Conservation (phyloP, 2,797 vertebrate genomes). For the Syncerus caffer region DNA sequence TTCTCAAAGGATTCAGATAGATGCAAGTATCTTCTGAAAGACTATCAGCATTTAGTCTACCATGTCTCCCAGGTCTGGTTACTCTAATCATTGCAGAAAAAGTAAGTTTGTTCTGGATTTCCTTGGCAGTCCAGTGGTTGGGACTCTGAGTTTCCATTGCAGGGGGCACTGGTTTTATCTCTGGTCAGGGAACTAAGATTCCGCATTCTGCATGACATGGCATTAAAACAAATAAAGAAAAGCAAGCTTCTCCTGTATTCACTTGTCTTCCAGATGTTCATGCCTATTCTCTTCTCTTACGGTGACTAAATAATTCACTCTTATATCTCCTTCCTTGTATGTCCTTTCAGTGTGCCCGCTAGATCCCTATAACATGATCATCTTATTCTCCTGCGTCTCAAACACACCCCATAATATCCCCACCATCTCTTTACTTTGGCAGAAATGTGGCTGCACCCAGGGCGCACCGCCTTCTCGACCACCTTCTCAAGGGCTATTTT, state of each 20-base stretch:
- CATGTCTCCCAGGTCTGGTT: not conserved
- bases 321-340: not conserved
- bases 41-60: not conserved
- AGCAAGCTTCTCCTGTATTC: not conserved
- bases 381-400: not conserved
- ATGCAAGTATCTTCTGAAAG: not conserved
- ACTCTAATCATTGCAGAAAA: not conserved
- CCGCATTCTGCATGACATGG: rapidly evolving
- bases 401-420: not conserved
- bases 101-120: not conserved
- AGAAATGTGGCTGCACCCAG: not conserved
- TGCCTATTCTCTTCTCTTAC: not conserved
- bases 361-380: not conserved
- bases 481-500: not conserved
- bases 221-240: not conserved
- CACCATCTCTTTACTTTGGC: not conserved
- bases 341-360: not conserved
- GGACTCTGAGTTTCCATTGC: not conserved
- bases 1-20: not conserved
- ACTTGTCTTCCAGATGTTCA: not conserved
- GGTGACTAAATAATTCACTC: not conserved
- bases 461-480: not conserved
- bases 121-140: not conserved
- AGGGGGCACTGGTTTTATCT: not conserved
- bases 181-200: not conserved